phyloP scores from a whole-genome alignment of 2,888 invertebrate species.

The Chirona hameri region DNA sequence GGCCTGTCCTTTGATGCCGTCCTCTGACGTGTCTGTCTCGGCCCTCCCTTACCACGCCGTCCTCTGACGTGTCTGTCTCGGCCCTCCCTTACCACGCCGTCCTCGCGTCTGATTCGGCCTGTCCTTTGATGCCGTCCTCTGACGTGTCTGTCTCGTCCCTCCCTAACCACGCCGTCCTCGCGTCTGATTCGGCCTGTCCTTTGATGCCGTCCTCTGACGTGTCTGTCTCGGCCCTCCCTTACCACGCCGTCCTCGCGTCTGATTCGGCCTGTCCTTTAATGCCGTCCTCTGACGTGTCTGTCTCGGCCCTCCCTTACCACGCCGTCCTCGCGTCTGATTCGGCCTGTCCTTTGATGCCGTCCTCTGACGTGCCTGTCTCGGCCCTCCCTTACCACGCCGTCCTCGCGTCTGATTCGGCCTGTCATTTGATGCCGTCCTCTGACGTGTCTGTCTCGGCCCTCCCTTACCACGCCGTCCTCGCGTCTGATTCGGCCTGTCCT shows the following conservation, averaged over 20 bases:
- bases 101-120: no score
- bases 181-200: not conserved
- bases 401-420: no score
- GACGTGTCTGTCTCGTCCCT: not conserved
- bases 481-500: not conserved
- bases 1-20: no score
- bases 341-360: no score
- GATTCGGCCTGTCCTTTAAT: no score
- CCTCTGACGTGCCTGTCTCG: no score
- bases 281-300: not conserved
- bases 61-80: not conserved
- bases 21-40: no score
- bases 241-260: not conserved
- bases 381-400: no score
- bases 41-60: not conserved
- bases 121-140: not conserved
- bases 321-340: not conserved
- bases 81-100: not conserved
- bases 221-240: not conserved
- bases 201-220: not conserved
- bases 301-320: constrained; percentile 7
- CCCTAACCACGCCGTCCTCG: not conserved
- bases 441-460: no score
- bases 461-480: not conserved
- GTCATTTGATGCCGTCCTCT: no score